Conservation (phyloP, 2,888 invertebrate species). For the Leptopilina syphax region DNA sequence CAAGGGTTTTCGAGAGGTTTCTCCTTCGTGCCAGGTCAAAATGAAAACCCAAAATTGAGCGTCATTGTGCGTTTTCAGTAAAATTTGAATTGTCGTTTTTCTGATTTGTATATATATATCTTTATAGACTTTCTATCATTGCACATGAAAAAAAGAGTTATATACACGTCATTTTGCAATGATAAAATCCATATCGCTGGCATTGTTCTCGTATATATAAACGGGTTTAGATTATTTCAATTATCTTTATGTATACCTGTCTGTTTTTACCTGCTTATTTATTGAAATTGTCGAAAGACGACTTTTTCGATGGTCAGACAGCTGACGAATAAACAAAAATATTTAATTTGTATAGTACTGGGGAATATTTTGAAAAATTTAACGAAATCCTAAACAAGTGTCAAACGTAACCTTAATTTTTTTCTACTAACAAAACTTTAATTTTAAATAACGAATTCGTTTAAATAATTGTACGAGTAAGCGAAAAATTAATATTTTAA, state of each 20-base stretch:
- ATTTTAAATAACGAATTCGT: no score
- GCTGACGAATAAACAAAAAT: not conserved
- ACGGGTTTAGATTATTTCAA: constrained; percentile 26
- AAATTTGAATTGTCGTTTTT: not conserved
- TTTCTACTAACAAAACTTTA: no score
- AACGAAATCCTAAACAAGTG: no score
- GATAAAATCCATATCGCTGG: constrained; percentile 23
- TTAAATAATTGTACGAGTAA: no score
- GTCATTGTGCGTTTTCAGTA: not conserved
- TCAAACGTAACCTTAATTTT: no score
- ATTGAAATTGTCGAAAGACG: not conserved
- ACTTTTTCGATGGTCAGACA: not conserved
- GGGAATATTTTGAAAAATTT: no score
- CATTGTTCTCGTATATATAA: constrained; percentile 17
- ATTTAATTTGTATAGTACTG: no score
- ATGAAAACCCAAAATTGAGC: constrained; percentile 2
- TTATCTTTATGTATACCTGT: not conserved
- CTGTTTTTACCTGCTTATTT: constrained; percentile 16
- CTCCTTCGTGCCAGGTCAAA: constrained; percentile 1
- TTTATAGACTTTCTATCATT: constrained; percentile 13
- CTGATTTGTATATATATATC: not conserved
- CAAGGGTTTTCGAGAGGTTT: constrained; percentile 38
- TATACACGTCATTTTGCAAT: constrained; percentile 28
- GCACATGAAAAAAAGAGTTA: not conserved
- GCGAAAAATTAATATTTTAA: no score